phyloP scores from a whole-genome alignment of 2,113 vertebrate species.

The Salvelinus namaycush region DNA sequence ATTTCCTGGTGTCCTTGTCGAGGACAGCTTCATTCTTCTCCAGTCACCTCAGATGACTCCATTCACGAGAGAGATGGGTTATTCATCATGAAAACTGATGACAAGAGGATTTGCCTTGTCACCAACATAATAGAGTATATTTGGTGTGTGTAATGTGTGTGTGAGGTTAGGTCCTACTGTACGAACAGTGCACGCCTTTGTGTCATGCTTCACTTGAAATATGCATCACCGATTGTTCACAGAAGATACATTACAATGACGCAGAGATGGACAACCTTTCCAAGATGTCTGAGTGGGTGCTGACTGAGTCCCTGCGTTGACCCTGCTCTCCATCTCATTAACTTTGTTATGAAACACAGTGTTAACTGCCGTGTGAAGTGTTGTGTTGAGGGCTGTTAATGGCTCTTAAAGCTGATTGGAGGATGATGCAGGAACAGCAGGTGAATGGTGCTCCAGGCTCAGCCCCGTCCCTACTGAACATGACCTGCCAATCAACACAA shows the following conservation, averaged over 20 bases:
- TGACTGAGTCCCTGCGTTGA: not conserved
- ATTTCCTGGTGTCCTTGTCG: conserved; percentile 17
- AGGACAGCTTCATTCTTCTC: conserved; percentile 8
- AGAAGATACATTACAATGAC: too few species aligned
- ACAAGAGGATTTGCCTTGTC: conserved; percentile 8
- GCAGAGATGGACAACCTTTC: too few species aligned
- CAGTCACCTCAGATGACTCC: conserved; percentile 5
- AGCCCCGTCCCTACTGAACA: not conserved
- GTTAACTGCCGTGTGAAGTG: not conserved
- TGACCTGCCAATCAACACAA: not conserved
- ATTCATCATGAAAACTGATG: conserved; percentile 29
- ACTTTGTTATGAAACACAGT: not conserved
- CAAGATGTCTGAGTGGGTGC: not conserved
- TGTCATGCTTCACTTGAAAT: too few species aligned
- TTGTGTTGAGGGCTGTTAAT: conserved; percentile 13
- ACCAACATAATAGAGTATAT: conserved; percentile 8
- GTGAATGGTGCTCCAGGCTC: conserved; percentile 17
- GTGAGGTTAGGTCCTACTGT: not conserved
- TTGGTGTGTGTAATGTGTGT: not conserved
- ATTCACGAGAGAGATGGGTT: conserved; percentile 21
- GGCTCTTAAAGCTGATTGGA: conserved; percentile 14
- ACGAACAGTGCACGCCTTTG: too few species aligned
- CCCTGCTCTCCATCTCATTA: not conserved
- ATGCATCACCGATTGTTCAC: too few species aligned
- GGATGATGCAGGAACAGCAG: not conserved